Percentiles rank a stretch among this genome's conserved stretches.
Evolutionary conservation across 1,140 invertebrate species (phyloP).

Genomic region (Zaprionus capensis): DNA sequence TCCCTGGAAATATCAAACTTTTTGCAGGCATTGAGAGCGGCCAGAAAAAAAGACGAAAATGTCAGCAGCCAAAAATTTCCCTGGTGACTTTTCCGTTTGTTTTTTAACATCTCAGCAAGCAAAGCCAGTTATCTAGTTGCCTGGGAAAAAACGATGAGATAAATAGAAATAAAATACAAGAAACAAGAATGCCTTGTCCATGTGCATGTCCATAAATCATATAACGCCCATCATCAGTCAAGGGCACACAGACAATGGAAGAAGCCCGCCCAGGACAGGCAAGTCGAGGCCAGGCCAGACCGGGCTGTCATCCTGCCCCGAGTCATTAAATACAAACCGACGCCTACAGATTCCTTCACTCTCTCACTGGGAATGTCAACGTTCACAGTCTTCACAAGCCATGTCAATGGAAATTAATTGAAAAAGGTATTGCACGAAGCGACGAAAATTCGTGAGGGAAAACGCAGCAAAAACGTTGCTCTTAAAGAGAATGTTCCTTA

Average conservation of each 20-base stretch:
- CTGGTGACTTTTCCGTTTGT: slow-evolving; percentile 16
- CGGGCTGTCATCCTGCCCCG: slow-evolving; percentile 47
- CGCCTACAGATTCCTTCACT: slow-evolving; percentile 24
- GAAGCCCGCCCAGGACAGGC: background rate
- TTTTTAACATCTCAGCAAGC: slow-evolving; percentile 10
- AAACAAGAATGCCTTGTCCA: slow-evolving; percentile 31
- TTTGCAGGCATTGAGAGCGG: background rate
- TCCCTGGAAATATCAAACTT: background rate
- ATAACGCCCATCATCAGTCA: slow-evolving; percentile 69
- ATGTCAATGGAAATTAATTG: slow-evolving; percentile 65
- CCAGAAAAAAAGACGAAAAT: slow-evolving; percentile 5
- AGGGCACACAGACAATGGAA: slow-evolving; percentile 43
- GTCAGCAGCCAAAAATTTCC: slow-evolving; percentile 21
- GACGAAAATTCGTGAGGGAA: slow-evolving; percentile 15
- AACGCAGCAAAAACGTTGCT: background rate
- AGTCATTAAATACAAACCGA: slow-evolving; percentile 43
- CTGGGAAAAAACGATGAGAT: slow-evolving; percentile 8
- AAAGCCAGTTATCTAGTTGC: slow-evolving; percentile 7
- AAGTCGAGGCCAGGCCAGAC: slow-evolving; percentile 2
- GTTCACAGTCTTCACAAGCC: slow-evolving; percentile 19
- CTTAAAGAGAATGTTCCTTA: background rate
- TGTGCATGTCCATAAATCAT: slow-evolving; percentile 63
- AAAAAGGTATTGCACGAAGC: slow-evolving; percentile 12
- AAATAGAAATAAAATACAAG: slow-evolving; percentile 23
- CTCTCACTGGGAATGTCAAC: slow-evolving; percentile 44